Evolutionary conservation across 2,888 invertebrate genomes (phyloP).

Genomic region (Rhimphoctona megacephalus): DNA sequence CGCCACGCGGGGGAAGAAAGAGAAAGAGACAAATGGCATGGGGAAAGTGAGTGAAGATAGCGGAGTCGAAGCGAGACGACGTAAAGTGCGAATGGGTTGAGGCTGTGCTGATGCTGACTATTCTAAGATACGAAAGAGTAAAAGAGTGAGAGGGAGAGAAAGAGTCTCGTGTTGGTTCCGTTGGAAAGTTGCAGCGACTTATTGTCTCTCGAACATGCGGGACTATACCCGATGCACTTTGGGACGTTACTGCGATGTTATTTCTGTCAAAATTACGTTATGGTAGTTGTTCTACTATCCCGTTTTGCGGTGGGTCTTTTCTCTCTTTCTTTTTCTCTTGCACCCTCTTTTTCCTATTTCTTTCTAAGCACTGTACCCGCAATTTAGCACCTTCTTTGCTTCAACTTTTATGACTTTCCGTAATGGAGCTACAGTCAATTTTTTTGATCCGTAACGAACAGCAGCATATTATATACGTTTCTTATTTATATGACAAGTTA

Average conservation of each 20-base stretch:
- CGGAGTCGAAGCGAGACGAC: slow-evolving; percentile 62
- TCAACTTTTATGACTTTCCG: slow-evolving; percentile 7
- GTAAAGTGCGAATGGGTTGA: slow-evolving; percentile 68
- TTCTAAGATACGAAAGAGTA: slow-evolving; percentile 77
- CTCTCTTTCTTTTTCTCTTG: slow-evolving; percentile 21
- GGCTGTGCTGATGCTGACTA: slow-evolving; percentile 75
- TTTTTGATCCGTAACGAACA: slow-evolving; percentile 15
- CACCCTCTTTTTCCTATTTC: slow-evolving; percentile 38
- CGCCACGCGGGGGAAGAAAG: slow-evolving; percentile 60
- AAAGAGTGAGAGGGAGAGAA: slow-evolving; percentile 9
- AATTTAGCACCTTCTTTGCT: slow-evolving; percentile 60
- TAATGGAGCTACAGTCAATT: slow-evolving; percentile 43
- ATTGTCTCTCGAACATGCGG: slow-evolving; percentile 62
- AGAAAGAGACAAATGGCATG: slow-evolving; percentile 66
- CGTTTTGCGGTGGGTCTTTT: slow-evolving; percentile 70
- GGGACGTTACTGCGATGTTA: slow-evolving; percentile 77
- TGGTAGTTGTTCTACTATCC: slow-evolving; percentile 77
- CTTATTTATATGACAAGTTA: neutral
- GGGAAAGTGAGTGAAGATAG: slow-evolving; percentile 69
- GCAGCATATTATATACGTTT: neutral
- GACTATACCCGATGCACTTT: slow-evolving; percentile 36
- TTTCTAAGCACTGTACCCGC: slow-evolving; percentile 24
- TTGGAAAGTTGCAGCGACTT: slow-evolving; percentile 57
- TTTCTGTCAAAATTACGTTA: slow-evolving; percentile 84
- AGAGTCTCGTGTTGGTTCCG: slow-evolving; percentile 25